Evolutionary conservation across 92 coral and sea anemone species (phyloP), one percentile per base, ranked within the genome.

Genomic region (Zoanthus sansibaricus): DNA sequence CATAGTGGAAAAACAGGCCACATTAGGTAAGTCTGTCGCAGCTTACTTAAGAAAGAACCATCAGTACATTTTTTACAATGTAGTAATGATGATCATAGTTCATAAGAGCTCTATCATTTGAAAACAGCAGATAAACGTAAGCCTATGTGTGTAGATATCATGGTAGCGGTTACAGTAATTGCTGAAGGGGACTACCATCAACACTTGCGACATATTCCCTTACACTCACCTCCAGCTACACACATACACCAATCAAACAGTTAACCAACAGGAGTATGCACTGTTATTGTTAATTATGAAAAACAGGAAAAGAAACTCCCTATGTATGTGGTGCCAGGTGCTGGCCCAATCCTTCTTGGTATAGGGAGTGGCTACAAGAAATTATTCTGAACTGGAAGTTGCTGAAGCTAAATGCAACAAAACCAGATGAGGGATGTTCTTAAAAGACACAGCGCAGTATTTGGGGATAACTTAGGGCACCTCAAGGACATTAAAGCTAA

Each of bases 171-270:
- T 46, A 62, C 89, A 2, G 82, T 91, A 15, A 30, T 91, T 14
- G 78, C 82, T 20, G 83, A 91, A 49, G 69, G 61, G 1, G 56
- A 66, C 61, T 47, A 74, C 59, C 56, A 33, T n/a, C 32, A 44
- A 74, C 13, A 18, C 30, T n/a, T 74, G 9, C 12, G 72, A 31
- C 83, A 90, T 46, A 62, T 86, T 9, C 72, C 83, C 33, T n/a
- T 78, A 42, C 46, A 90, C 92, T 13, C 55, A 9, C 42, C 80
- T 90, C 52, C 72, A 86, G 84, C 80, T 89, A 61, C 89, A 64
- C 73, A 92, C 87, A 25, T 89, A 93, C 83, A 90, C 95, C 0
- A 93, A 93, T 20, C 89, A 90, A 83, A 59, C 67, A 4, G 91
- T 89, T 48, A 80, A 67, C 89, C 92, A 13, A 3, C 69, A 51